Conservation (phyloP, 2,888 invertebrate species). For the Octodonta nipae region DNA sequence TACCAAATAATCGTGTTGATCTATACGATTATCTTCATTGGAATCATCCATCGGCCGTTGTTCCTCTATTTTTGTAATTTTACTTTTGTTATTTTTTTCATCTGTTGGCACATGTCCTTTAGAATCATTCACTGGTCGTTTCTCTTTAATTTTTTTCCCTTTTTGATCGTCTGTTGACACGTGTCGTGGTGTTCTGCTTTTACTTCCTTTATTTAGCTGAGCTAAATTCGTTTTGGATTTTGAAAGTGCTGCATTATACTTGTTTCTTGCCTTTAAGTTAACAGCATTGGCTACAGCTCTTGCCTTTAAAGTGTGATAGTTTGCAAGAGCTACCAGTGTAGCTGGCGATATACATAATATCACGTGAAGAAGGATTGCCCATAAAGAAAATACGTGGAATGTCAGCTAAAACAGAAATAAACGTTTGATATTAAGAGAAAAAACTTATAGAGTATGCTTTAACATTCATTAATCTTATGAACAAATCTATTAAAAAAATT, state of each 20-base stretch:
- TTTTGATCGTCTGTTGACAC: not conserved
- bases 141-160: not conserved
- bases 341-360: constrained; percentile 8
- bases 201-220: not conserved
- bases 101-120: not conserved
- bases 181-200: not conserved
- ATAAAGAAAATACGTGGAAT: constrained; percentile 4
- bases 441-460: too few species aligned
- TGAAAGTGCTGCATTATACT: constrained; percentile 8
- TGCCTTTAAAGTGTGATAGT: constrained; percentile 8
- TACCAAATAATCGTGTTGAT: too few species aligned
- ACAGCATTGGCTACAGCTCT: constrained; percentile 9
- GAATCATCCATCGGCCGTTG: too few species aligned
- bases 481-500: too few species aligned
- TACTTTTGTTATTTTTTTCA: not conserved
- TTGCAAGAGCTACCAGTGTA: constrained; percentile 9
- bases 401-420: constrained; percentile 8
- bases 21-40: too few species aligned
- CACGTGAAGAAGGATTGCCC: constrained; percentile 5
- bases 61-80: too few species aligned
- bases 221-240: constrained; percentile 6
- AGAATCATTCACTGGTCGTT: not conserved
- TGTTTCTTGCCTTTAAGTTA: constrained; percentile 8
- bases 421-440: too few species aligned
- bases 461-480: too few species aligned